Conservation (phyloP, 2,113 vertebrate species). For the Caranx melampygus region DNA sequence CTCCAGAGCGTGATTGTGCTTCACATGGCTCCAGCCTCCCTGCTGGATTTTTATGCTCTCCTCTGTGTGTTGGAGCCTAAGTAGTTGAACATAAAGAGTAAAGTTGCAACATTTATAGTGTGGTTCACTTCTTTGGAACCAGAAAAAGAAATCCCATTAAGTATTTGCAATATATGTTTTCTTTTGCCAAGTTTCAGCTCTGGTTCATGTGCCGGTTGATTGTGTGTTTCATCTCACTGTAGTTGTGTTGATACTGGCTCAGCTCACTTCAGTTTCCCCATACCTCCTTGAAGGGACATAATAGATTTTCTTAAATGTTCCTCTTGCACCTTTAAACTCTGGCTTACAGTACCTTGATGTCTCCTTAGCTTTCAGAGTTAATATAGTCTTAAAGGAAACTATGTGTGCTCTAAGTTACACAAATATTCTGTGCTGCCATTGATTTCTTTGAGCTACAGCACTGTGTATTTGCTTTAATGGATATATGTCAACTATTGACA, state of each 20-base stretch:
- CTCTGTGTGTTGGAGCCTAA: slow-evolving; percentile 22
- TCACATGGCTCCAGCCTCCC: slow-evolving; percentile 31
- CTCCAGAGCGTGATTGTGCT: slow-evolving; percentile 45
- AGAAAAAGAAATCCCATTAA: slow-evolving; percentile 35
- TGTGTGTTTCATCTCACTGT: slow-evolving; percentile 1
- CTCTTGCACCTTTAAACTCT: slow-evolving; percentile 17
- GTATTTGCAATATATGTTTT: slow-evolving; percentile 24
- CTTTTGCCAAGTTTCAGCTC: slow-evolving; percentile 30
- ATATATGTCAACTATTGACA: background rate
- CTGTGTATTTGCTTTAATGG: background rate
- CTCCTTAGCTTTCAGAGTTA: background rate
- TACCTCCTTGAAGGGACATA: slow-evolving; percentile 20
- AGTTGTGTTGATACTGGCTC: slow-evolving; percentile 34
- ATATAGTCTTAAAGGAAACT: background rate
- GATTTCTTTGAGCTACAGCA: slow-evolving; percentile 3
- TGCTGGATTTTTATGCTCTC: slow-evolving; percentile 43
- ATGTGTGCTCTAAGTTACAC: background rate
- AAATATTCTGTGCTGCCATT: background rate
- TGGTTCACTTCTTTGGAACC: slow-evolving; percentile 19
- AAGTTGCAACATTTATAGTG: background rate
- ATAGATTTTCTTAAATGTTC: slow-evolving; percentile 17
- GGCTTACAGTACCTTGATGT: background rate
- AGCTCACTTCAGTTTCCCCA: slow-evolving; percentile 10
- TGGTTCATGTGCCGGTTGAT: slow-evolving; percentile 30
- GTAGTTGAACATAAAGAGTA: slow-evolving; percentile 31